Evolutionary conservation across 2,888 invertebrate species (phyloP).

Genomic region (Sesamia inferens): DNA sequence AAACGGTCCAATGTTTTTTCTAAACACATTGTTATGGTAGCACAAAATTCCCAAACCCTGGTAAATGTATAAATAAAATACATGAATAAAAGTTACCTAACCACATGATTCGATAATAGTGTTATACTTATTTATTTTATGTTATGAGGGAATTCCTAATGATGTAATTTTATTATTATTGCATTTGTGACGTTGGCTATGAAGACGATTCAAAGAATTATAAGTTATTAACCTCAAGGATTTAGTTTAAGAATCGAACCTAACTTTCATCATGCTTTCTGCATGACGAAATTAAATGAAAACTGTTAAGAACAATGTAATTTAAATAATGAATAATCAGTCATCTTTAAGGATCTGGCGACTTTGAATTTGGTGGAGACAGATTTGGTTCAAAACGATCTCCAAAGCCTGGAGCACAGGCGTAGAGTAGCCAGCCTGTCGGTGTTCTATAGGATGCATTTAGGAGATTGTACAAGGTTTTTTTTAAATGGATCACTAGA

Average conservation of each 20-base stretch:
- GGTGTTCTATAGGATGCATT: too few relatives aligned
- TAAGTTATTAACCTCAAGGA: neutral
- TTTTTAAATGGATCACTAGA: neutral
- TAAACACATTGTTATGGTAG: too few relatives aligned
- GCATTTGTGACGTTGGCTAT: constrained; percentile 13
- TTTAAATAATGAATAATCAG: neutral
- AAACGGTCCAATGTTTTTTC: too few relatives aligned
- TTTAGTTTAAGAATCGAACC: too few relatives aligned
- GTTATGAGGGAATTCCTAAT: constrained; percentile 47
- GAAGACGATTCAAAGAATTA: neutral
- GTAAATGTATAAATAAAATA: constrained; percentile 1
- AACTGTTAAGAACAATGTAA: neutral
- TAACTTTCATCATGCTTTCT: neutral
- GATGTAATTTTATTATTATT: constrained; percentile 38
- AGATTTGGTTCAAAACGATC: too few relatives aligned
- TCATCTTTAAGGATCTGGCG: neutral
- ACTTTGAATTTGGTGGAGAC: too few relatives aligned
- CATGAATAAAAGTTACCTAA: constrained; percentile 22
- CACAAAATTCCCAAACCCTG: constrained; percentile 43
- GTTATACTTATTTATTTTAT: constrained; percentile 4
- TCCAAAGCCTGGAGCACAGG: too few relatives aligned
- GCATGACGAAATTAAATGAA: neutral
- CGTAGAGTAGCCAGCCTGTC: too few relatives aligned
- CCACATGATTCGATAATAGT: constrained; percentile 24
- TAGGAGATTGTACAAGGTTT: too few relatives aligned